These are phyloP conservation scores for Melanotaenia trifasciata DNA, from an alignment of 2,797 vertebrate genomes.

Conservation along the genomic window DNA sequence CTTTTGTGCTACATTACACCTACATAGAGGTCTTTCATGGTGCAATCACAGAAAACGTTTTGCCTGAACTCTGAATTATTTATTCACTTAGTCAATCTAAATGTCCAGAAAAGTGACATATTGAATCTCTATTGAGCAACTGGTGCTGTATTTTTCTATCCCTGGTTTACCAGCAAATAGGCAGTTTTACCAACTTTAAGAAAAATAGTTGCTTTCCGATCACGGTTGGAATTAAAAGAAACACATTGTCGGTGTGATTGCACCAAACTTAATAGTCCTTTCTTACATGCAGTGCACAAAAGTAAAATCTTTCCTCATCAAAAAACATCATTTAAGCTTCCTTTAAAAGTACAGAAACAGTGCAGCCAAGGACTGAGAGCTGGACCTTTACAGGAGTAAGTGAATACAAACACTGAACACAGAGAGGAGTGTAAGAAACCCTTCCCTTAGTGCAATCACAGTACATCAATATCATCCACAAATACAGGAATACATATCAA, in stretches of 20 bases:
- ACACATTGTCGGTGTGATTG: neutral
- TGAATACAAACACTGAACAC: conserved; percentile 50
- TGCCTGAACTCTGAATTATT: neutral
- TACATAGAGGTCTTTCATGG: neutral
- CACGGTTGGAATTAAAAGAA: neutral
- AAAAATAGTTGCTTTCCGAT: neutral
- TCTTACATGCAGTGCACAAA: rapidly evolving
- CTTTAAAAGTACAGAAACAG: neutral
- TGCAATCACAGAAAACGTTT: neutral
- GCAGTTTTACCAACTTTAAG: neutral
- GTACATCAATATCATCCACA: conserved; percentile 55
- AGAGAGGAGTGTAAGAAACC: conserved; percentile 25
- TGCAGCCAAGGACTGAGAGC: conserved; percentile 15
- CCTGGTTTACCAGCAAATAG: neutral
- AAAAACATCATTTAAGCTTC: neutral
- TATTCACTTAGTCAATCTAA: neutral
- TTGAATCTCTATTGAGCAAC: neutral
- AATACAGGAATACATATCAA: conserved; percentile 41
- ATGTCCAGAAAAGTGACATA: neutral
- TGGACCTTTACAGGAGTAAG: conserved; percentile 20
- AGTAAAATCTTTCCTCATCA: neutral
- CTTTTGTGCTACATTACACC: neutral
- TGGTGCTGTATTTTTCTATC: neutral
- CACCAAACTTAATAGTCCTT: neutral
- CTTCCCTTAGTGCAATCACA: conserved; percentile 58